These are phyloP conservation scores for Acromyrmex charruanus DNA, from an alignment of 1,140 invertebrate species.

Conservation along the genomic window DNA sequence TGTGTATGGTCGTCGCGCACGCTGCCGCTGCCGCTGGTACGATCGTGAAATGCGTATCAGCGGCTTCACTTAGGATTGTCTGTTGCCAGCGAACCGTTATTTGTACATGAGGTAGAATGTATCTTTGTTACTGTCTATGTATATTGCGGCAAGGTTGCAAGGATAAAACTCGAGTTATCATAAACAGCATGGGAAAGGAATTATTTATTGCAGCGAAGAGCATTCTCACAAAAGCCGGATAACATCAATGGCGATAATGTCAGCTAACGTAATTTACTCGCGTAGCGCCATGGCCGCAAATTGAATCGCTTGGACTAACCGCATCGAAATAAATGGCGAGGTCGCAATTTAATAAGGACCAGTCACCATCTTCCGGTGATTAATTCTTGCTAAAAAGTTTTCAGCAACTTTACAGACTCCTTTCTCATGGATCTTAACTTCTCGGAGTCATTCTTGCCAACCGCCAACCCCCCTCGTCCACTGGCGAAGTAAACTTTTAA, in stretches of 20 bases:
- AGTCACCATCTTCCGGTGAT: conserved; percentile 85
- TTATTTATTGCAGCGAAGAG: conserved; percentile 22
- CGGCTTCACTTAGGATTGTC: conserved; percentile 44
- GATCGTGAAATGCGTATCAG: conserved; percentile 57
- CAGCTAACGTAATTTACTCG: conserved; percentile 75
- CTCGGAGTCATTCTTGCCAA: conserved; percentile 83
- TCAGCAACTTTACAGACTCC: conserved; percentile 84
- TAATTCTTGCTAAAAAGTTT: conserved; percentile 86
- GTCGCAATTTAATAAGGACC: conserved; percentile 85
- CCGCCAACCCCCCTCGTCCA: conserved; percentile 76
- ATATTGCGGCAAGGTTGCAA: background rate
- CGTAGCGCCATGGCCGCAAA: conserved; percentile 71
- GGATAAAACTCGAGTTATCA: conserved; percentile 31
- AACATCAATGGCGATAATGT: conserved; percentile 60
- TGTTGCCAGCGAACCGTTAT: conserved; percentile 40
- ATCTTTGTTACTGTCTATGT: conserved; percentile 20
- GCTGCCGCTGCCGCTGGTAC: background rate
- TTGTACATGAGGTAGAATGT: conserved; percentile 29
- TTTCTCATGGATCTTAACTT: conserved; percentile 83
- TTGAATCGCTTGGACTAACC: conserved; percentile 77
- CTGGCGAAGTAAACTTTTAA: conserved; percentile 82
- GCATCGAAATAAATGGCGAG: conserved; percentile 83
- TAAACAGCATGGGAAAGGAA: conserved; percentile 37
- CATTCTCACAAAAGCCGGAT: conserved; percentile 32
- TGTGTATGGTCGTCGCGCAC: background rate